phyloP scores from a whole-genome alignment of 2,888 invertebrate species.

The Acleris emargana region DNA sequence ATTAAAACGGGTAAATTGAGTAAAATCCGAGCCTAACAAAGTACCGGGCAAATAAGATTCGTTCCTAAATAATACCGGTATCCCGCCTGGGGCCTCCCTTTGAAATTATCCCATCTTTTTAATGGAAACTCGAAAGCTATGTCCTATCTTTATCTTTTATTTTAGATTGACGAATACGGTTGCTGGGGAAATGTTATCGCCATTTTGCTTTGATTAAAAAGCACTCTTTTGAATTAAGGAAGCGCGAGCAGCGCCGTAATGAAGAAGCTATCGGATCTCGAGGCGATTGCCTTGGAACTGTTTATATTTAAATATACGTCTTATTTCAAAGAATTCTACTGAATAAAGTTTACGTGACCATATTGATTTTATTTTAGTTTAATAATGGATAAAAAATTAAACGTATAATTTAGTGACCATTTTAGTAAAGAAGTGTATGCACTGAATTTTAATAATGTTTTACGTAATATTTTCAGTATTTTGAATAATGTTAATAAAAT shows the following conservation, averaged over 20 bases:
- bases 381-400: too few species aligned
- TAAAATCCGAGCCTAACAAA: not conserved
- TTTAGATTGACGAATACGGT: conserved; percentile 8
- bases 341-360: too few species aligned
- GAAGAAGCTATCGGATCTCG: not conserved
- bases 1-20: conserved; percentile 2
- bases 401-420: too few species aligned
- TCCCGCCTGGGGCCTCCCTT: conserved; percentile 10
- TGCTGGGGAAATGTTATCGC: conserved; percentile 5
- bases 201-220: conserved; percentile 16
- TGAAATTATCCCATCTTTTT: conserved; percentile 26
- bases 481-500: too few species aligned
- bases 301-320: not conserved
- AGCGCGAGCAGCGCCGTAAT: not conserved
- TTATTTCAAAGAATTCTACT: too few species aligned
- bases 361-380: too few species aligned
- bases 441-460: too few species aligned
- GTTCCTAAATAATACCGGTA: not conserved
- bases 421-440: too few species aligned
- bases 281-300: not conserved
- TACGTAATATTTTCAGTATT: too few species aligned
- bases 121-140: conserved; percentile 18
- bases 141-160: conserved; percentile 6
- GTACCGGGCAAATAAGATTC: conserved; percentile 1
- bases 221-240: conserved; percentile 19